Conservation (phyloP, 2,113 vertebrate species). For the Columbina picui region DNA sequence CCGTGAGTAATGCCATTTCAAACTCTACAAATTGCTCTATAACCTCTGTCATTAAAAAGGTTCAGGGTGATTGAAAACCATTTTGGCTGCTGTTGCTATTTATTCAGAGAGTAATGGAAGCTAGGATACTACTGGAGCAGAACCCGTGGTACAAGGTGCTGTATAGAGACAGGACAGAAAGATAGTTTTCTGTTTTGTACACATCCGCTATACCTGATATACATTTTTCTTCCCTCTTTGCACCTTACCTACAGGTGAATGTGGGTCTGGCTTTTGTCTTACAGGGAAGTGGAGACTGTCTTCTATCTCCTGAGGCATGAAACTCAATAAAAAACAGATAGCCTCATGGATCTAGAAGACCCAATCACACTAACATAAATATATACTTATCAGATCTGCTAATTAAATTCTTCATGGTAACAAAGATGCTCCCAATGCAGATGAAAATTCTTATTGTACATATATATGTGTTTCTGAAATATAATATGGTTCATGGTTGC, state of each 20-base stretch:
- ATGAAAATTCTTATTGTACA: background rate
- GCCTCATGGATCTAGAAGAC: background rate
- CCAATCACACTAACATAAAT: background rate
- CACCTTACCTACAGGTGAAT: background rate
- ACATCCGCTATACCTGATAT: background rate
- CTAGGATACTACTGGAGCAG: background rate
- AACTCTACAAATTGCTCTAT: background rate
- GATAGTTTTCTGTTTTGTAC: background rate
- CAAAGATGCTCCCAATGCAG: background rate
- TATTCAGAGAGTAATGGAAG: background rate
- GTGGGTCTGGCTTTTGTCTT: background rate
- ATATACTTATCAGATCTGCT: background rate
- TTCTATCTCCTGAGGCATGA: background rate
- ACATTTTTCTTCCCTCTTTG: background rate
- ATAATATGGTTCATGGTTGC: background rate
- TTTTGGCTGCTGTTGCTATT: background rate
- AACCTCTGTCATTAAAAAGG: background rate
- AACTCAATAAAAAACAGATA: background rate
- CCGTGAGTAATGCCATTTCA: background rate
- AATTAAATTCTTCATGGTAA: background rate
- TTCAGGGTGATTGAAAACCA: background rate
- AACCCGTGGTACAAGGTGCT: background rate
- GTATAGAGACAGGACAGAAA: background rate
- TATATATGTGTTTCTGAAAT: background rate
- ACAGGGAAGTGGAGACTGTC: background rate